Conservation (phyloP, 2,113 vertebrate species). For the Chaetodon trifascialis region DNA sequence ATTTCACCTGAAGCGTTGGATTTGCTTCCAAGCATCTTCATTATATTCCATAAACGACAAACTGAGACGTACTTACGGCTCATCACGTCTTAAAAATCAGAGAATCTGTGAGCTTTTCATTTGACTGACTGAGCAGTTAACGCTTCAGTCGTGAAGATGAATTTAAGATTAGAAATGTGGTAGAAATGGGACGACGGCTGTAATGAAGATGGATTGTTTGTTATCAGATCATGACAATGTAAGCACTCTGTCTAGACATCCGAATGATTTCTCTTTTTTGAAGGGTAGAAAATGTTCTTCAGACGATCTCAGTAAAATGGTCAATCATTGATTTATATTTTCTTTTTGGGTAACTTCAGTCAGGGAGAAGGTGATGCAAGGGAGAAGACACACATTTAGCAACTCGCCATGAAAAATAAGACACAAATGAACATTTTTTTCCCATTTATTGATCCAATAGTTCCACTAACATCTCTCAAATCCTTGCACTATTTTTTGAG, state of each 20-base stretch:
- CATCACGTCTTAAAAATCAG: not conserved
- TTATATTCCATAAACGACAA: not conserved
- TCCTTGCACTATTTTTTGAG: not conserved
- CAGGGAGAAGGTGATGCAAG: not conserved
- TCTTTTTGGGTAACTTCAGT: not conserved
- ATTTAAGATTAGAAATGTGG: not conserved
- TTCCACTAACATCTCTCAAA: too few relatives aligned
- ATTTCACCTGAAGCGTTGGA: not conserved
- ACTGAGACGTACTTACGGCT: not conserved
- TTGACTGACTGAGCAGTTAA: not conserved
- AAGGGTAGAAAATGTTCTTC: not conserved
- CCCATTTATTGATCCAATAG: not conserved
- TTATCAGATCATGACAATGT: not conserved
- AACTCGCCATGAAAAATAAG: not conserved
- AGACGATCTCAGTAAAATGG: not conserved
- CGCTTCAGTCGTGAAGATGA: not conserved
- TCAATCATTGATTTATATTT: not conserved
- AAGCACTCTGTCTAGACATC: not conserved
- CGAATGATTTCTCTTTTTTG: not conserved
- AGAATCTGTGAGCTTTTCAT: not conserved
- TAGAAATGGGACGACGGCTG: not conserved
- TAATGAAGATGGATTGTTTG: not conserved
- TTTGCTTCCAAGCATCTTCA: not conserved
- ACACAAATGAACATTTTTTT: not conserved
- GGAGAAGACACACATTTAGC: not conserved